Conservation (phyloP, 2,888 invertebrate species). For the Acanthosepion lycidas region DNA sequence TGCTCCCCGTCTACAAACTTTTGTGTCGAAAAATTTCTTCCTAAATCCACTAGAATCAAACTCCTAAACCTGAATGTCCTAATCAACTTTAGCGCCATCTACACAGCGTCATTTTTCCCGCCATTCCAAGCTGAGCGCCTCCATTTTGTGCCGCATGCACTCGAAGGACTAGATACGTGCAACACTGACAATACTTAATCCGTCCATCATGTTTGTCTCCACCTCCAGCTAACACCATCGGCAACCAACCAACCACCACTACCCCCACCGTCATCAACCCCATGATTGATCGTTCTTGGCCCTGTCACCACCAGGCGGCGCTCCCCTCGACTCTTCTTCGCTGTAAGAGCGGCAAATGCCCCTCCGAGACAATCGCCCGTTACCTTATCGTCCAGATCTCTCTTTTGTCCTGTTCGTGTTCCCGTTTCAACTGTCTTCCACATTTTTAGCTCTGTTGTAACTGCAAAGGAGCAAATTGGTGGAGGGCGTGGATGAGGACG, state of each 20-base stretch:
- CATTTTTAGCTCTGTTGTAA: background rate
- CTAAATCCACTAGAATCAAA: too few species aligned
- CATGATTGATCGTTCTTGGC: background rate
- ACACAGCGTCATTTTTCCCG: background rate
- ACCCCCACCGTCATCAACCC: slow-evolving; percentile 24
- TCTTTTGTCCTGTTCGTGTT: background rate
- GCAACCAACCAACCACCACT: background rate
- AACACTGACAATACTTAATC: slow-evolving; percentile 23
- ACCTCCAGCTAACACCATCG: background rate
- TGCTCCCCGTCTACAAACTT: background rate
- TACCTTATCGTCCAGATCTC: background rate
- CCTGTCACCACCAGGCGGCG: slow-evolving; percentile 36
- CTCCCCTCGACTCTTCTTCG: background rate
- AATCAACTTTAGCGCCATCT: background rate
- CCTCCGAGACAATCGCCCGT: background rate
- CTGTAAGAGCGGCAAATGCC: background rate
- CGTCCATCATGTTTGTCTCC: background rate
- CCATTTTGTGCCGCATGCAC: background rate
- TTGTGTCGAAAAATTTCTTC: background rate
- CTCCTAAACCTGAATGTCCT: background rate
- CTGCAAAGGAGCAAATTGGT: background rate
- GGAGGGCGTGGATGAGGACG: background rate
- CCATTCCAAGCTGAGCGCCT: background rate
- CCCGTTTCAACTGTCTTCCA: background rate
- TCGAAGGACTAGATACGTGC: background rate